phyloP scores from a whole-genome alignment of 1,140 invertebrate genomes.

The Oppia nitens region DNA sequence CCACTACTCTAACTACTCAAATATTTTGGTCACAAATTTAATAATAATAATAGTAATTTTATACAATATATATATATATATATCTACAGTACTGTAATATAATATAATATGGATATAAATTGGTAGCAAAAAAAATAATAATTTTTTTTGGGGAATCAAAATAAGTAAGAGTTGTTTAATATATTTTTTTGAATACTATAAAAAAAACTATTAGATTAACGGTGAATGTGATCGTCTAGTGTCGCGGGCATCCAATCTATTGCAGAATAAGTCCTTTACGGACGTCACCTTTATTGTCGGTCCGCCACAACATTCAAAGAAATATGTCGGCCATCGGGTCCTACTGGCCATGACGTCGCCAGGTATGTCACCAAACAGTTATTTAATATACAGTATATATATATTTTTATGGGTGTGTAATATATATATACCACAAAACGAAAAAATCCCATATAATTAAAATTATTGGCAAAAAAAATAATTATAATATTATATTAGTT shows the following conservation, averaged over 20 bases:
- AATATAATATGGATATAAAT: background rate
- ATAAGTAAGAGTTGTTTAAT: background rate
- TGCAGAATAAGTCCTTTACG: conserved; percentile 25
- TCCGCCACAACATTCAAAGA: conserved; percentile 23
- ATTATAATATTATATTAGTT: no score
- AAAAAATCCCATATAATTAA: no score
- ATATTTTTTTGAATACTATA: background rate
- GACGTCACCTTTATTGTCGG: conserved; percentile 26
- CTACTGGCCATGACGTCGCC: conserved; percentile 24
- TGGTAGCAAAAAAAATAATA: background rate
- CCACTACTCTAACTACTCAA: no score
- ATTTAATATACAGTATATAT: background rate
- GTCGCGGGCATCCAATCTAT: conserved; percentile 16
- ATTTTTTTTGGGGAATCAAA: background rate
- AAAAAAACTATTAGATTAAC: conserved; percentile 5
- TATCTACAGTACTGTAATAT: background rate
- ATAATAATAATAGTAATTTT: no score
- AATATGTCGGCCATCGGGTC: conserved; percentile 25
- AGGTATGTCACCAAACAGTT: conserved; percentile 1
- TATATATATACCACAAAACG: no score
- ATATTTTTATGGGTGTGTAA: no score
- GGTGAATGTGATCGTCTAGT: conserved; percentile 2
- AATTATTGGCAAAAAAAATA: no score
- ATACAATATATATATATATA: conserved; percentile 4
- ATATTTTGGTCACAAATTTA: no score